These are phyloP conservation scores for Thereva nobilitata DNA, from an alignment of 2,888 invertebrate species.

Conservation along the genomic window DNA sequence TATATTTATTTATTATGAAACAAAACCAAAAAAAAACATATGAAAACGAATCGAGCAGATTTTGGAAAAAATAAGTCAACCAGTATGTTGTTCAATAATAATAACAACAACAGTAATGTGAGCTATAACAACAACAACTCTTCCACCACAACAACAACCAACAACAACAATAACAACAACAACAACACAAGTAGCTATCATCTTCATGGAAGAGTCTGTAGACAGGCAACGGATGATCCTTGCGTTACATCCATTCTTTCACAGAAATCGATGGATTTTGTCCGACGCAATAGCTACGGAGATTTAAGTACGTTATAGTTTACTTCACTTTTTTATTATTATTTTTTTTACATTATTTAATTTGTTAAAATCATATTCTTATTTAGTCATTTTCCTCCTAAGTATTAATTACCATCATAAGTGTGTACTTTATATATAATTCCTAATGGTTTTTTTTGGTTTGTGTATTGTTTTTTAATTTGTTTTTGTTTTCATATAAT, in stretches of 20 bases:
- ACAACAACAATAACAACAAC: constrained; percentile 23
- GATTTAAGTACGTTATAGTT: constrained; percentile 67
- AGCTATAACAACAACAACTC: constrained; percentile 29
- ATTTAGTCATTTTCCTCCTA: constrained; percentile 13
- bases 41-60: constrained; percentile 32
- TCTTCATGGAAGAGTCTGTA: constrained; percentile 36
- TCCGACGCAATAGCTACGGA: constrained; percentile 73
- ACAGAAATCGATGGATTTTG: constrained; percentile 67
- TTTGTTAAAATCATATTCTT: constrained; percentile 1
- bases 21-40: no score
- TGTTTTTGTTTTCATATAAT: background rate
- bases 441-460: constrained; percentile 1
- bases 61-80: constrained; percentile 32
- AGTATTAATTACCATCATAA: background rate
- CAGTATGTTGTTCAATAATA: constrained; percentile 29
- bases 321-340: constrained; percentile 13
- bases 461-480: constrained; percentile 3
- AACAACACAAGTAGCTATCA: constrained; percentile 27
- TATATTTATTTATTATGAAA: no score
- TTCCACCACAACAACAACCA: constrained; percentile 30
- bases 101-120: constrained; percentile 27
- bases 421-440: background rate
- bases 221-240: constrained; percentile 39
- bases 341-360: constrained; percentile 20
- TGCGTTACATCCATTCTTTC: constrained; percentile 42